Evolutionary conservation across 2,888 invertebrate genomes (phyloP), one percentile per base, ranked within the genome.

Genomic region (Sinopyrophorus schimmeli): DNA sequence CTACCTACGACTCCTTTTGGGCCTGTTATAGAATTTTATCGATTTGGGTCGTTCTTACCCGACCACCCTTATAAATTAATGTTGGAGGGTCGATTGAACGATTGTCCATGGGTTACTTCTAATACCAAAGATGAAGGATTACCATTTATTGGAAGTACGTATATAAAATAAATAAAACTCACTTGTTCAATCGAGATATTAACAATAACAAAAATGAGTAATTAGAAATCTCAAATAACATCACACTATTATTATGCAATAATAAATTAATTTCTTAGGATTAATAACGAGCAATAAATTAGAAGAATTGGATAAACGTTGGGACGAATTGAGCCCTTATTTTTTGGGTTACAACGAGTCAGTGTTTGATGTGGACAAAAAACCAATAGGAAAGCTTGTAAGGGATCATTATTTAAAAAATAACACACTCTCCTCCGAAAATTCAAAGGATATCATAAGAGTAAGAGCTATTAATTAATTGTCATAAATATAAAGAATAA

Each of bases 41-140:
- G 70, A 2, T 68, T 77, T 0, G 74, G 79, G 6, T 78, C 84
- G 0, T 89, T 89, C 71, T 71, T 90, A 1, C 74, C 76, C 1
- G 77, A 82, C 46, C 76, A 81, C 38, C 89, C 89, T 0, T 77
- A 77, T 57, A 77, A 79, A 26, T 76, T 84, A 0, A 75, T 87
- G 1, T 73, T 68, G 34, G 73, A 76, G 3, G 85, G 85, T 0
- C 72, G 77, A 14, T 80, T 82, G 59, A 75, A 80, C n/a, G 78
- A 83, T 50, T 65, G 84, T 3, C 89, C 89, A 0, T 84, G 87
- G 77, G 76, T 89, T 38, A 76, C 80, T 0, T 80, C 82, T 3
- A 79, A 84, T 31, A 80, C 82, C 0, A 79, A 81, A n/a, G 82
- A 87, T 46, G 89, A 89, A 67, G 88, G 88, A 5, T 2, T 28